Conservation (phyloP, 1,140 invertebrate species). For the Plutomurus gul region DNA sequence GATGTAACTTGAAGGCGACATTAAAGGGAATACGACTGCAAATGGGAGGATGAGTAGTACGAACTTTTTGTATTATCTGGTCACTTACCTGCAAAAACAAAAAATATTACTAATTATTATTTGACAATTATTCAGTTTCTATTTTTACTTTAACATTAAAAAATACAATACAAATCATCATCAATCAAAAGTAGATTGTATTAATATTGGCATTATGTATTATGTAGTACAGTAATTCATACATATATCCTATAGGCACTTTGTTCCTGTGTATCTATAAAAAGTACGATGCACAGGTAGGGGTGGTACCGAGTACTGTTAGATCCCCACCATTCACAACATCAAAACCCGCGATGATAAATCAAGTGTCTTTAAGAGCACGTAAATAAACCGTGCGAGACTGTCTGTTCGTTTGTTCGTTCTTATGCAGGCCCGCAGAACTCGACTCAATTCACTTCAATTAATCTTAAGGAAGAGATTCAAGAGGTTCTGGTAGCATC, state of each 20-base stretch:
- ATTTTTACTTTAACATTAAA: neutral
- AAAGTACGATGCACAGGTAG: too few species aligned
- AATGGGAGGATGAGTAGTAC: neutral
- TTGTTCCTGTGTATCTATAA: too few species aligned
- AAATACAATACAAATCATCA: too few species aligned
- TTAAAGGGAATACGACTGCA: neutral
- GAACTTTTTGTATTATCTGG: neutral
- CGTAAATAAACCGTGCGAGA: too few species aligned
- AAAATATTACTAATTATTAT: neutral
- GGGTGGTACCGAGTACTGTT: too few species aligned
- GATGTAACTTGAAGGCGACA: neutral
- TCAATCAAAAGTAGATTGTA: too few species aligned
- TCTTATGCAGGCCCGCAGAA: neutral
- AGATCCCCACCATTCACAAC: too few species aligned
- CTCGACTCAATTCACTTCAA: neutral
- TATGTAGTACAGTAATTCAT: neutral
- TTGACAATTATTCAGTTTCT: too few species aligned
- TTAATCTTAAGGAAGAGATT: neutral
- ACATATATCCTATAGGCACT: too few species aligned
- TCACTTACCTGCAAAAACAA: neutral
- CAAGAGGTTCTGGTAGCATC: neutral
- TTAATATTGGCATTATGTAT: neutral
- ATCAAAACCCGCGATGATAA: too few species aligned
- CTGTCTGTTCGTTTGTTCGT: too few species aligned
- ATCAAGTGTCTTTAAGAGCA: too few species aligned